Evolutionary conservation across 2,888 invertebrate genomes (phyloP).

Genomic region (Hyposoter dolosus): DNA sequence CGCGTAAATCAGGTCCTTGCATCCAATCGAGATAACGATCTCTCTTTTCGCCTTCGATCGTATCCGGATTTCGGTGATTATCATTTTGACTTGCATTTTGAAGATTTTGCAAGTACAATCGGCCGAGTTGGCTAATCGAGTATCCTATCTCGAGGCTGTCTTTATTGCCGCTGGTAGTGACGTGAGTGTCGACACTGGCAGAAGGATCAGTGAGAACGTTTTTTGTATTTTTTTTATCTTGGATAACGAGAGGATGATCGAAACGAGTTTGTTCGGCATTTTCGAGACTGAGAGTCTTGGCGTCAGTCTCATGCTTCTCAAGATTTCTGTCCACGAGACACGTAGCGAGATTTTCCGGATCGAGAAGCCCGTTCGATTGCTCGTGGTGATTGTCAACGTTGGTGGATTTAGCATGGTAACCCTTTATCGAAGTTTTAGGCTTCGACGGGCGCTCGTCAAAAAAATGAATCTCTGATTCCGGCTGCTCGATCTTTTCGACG

Average conservation of each 20-base stretch:
- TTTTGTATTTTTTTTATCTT: constrained; percentile 21
- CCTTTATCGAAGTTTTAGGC: constrained; percentile 54
- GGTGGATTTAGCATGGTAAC: constrained; percentile 27
- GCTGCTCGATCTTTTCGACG: constrained; percentile 30
- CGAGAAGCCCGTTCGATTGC: constrained; percentile 11
- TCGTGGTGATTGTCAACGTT: constrained; percentile 41
- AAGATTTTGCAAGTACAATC: constrained; percentile 75
- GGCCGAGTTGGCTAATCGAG: constrained; percentile 79
- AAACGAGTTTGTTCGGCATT: not conserved
- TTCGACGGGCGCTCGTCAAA: constrained; percentile 70
- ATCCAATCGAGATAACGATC: constrained; percentile 77
- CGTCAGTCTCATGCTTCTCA: constrained; percentile 37
- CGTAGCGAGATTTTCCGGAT: constrained; percentile 29
- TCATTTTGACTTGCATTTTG: constrained; percentile 69
- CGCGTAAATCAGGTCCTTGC: constrained; percentile 74
- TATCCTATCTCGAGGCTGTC: constrained; percentile 80
- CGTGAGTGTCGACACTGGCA: constrained; percentile 70
- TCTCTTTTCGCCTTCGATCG: constrained; percentile 71
- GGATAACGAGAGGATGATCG: not conserved
- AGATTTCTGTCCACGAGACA: constrained; percentile 21
- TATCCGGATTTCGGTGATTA: constrained; percentile 59
- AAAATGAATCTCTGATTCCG: constrained; percentile 68
- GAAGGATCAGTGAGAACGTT: constrained; percentile 24
- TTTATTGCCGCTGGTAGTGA: constrained; percentile 76
- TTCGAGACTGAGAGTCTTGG: constrained; percentile 36